These are phyloP conservation scores for Trichonephila clavipes DNA, from an alignment of 1,140 invertebrate genomes.

Conservation along the genomic window DNA sequence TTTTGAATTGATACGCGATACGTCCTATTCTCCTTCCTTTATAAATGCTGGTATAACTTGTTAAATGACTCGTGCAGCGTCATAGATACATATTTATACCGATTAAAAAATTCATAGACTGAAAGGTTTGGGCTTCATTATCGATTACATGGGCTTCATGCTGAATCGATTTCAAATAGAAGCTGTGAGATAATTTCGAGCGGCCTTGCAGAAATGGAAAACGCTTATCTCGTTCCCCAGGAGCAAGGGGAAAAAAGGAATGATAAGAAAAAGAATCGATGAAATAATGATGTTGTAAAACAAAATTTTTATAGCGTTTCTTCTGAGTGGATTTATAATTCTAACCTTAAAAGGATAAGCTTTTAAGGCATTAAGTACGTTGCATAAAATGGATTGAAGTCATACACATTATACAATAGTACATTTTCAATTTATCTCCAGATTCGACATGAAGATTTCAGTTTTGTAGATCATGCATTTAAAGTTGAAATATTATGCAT, in stretches of 20 bases:
- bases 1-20: too few relatives aligned
- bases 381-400: too few relatives aligned
- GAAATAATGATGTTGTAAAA: neutral
- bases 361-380: too few relatives aligned
- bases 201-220: neutral
- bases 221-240: constrained; percentile 2
- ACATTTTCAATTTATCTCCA: too few relatives aligned
- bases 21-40: neutral
- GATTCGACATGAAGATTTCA: too few relatives aligned
- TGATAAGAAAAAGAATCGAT: neutral
- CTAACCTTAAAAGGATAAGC: too few relatives aligned
- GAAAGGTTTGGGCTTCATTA: neutral
- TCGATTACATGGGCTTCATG: neutral
- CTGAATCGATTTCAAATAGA: constrained; percentile 17
- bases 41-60: neutral
- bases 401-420: too few relatives aligned
- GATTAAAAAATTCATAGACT: neutral
- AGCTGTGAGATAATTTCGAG: neutral
- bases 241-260: neutral
- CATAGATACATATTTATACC: neutral
- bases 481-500: too few relatives aligned
- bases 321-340: too few relatives aligned
- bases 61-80: neutral
- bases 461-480: too few relatives aligned
- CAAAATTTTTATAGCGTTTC: neutral